Base-by-base conservation (phyloP, 2,888 invertebrate species). In the Rhingia rostrata region DNA sequence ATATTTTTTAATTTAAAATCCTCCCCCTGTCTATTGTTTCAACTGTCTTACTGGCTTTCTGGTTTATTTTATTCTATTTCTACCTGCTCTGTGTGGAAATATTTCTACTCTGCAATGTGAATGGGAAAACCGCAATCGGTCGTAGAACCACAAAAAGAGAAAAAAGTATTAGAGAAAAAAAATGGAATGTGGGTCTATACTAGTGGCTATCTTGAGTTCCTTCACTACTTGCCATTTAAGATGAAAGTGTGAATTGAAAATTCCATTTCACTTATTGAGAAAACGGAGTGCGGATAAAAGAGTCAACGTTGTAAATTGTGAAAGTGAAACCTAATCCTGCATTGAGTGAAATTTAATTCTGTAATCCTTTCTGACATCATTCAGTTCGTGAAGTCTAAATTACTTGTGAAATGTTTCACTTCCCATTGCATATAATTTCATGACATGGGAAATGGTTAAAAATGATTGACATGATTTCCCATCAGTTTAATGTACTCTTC, bases 1-100 rank as follows among this genome's bases (percentile, higher is more conserved):
- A 69, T 70, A 75, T 84, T 79, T 82, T 84, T 84, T 84, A 84
- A 84, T 84, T 84, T 84, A 84, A 84, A 84, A 84, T 80, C 69
- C 84, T 75, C 74, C 80, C 58, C 51, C 80, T 69, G 53, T 80
- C 84, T 56, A 74, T 74, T 84, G 84, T 84, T 75, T 79, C 74
- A 83, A 60, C 75, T 84, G 84, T 84, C 84, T 70, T 70, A 74
- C 70, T 69, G 33, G 47, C 53, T 70, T 80, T 70, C 43, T 37
- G 9, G 33, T 35, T 4, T 3, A 51, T 41, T 0, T 35, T 41
- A 47, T 9, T 6, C 12, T 32, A 7, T 39, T 45, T 32, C n/a
- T 30, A 12, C 49, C 49, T 10, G 41, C 56, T 43, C 75, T 22
- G 32, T 64, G 22, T 30, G 6, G n/a, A 64, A 49, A 30, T 10